Conservation (phyloP, 1,140 invertebrate genomes). For the Orius insidiosus region DNA sequence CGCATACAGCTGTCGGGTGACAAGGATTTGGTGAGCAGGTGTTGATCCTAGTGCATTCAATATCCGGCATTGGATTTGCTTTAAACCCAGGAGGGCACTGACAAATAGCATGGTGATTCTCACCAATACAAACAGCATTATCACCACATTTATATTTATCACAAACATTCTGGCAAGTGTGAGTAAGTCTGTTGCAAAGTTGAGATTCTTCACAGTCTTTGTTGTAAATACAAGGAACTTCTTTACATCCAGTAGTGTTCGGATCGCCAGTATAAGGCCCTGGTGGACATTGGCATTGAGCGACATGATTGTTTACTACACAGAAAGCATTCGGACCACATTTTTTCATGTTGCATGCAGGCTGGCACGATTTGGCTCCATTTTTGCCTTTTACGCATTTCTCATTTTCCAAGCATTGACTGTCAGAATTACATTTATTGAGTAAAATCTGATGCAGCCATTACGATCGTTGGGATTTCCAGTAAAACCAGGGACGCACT, state of each 20-base stretch:
- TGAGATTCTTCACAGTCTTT: conserved; percentile 59
- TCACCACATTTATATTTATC: conserved; percentile 63
- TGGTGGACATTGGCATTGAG: conserved; percentile 72
- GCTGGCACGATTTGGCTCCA: conserved; percentile 37
- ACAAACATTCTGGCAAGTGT: conserved; percentile 67
- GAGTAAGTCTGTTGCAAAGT: conserved; percentile 60
- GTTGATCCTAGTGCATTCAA: conserved; percentile 50
- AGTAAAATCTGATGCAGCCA: conserved; percentile 54
- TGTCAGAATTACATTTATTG: conserved; percentile 59
- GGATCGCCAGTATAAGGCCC: conserved; percentile 67
- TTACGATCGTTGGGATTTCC: conserved; percentile 78
- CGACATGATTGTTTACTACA: conserved; percentile 70
- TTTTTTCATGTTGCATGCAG: conserved; percentile 52
- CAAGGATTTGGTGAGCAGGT: conserved; percentile 62
- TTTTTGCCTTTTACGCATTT: conserved; percentile 34
- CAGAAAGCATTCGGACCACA: conserved; percentile 75
- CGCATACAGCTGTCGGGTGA: conserved; percentile 58
- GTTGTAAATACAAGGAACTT: conserved; percentile 70
- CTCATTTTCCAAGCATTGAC: conserved; percentile 63
- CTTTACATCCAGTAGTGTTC: conserved; percentile 57
- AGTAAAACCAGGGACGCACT: conserved; percentile 57
- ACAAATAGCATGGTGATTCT: conserved; percentile 62
- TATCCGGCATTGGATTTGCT: conserved; percentile 61
- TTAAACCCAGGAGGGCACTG: conserved; percentile 66
- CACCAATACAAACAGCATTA: conserved; percentile 67